Conservation (phyloP, 2,797 vertebrate genomes). For the Lacerta agilis region DNA sequence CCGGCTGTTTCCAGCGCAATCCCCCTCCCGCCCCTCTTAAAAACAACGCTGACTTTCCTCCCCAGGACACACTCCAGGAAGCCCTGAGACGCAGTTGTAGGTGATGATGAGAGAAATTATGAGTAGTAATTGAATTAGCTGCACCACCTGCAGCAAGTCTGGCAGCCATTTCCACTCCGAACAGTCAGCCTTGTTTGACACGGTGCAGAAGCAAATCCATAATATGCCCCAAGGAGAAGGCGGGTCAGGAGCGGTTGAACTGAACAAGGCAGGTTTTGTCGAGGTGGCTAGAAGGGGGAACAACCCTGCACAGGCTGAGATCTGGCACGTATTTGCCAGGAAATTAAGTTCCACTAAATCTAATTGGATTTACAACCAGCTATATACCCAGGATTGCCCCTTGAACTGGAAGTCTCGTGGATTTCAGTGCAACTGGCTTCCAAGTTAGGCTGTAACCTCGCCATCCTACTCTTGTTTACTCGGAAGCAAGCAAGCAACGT, state of each 20-base stretch:
- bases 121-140: conserved; percentile 10
- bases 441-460: neutral
- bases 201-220: neutral
- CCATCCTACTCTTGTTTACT: no score
- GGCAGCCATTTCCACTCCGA: neutral
- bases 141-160: conserved; percentile 23
- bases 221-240: neutral
- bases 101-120: conserved; percentile 1
- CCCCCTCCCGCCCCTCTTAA: no score
- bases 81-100: neutral
- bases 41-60: neutral
- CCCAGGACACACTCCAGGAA: neutral
- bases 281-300: neutral
- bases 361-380: neutral
- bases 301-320: neutral
- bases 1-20: neutral
- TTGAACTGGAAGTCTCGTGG: neutral
- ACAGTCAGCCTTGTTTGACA: neutral
- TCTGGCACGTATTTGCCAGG: neutral
- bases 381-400: no score
- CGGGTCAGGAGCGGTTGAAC: neutral
- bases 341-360: no score
- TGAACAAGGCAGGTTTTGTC: neutral
- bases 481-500: no score
- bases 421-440: neutral